Conservation (phyloP, 1,140 invertebrate genomes). For the Papilio polytes region DNA sequence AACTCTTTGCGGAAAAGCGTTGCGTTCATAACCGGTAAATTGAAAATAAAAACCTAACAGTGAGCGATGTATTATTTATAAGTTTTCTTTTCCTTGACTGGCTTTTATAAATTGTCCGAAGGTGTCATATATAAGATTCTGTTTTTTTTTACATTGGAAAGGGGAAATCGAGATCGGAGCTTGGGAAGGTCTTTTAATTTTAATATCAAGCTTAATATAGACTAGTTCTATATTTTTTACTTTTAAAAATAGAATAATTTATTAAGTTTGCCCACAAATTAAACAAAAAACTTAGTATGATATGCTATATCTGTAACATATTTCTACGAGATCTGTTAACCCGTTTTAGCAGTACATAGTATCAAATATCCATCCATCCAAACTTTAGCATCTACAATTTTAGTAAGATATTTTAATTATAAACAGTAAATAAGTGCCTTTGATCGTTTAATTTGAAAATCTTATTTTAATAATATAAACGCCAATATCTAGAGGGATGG, state of each 20-base stretch:
- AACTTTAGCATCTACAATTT: too few species aligned
- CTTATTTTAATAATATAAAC: too few species aligned
- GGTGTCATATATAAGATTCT: constrained; percentile 26
- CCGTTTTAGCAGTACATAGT: too few species aligned
- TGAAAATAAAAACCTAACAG: constrained; percentile 35
- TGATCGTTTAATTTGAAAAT: too few species aligned
- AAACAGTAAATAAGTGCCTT: too few species aligned
- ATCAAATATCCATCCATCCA: too few species aligned
- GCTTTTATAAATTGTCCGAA: constrained; percentile 33
- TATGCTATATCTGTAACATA: too few species aligned
- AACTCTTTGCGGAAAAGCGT: constrained; percentile 36
- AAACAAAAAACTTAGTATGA: too few species aligned
- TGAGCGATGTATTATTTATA: constrained; percentile 30
- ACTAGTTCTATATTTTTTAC: not conserved
- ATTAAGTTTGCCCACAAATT: not conserved
- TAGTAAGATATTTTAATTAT: too few species aligned
- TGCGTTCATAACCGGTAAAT: constrained; percentile 31
- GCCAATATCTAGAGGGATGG: too few species aligned
- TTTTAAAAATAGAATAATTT: not conserved
- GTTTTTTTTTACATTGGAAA: constrained; percentile 26
- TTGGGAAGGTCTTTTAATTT: not conserved
- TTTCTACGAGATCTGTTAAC: too few species aligned
- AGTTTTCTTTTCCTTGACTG: constrained; percentile 37
- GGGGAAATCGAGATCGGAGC: constrained; percentile 26
- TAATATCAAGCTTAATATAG: constrained; percentile 30